Evolutionary conservation across 2,888 invertebrate genomes (phyloP).

Genomic region (Microctonus brassicae): DNA sequence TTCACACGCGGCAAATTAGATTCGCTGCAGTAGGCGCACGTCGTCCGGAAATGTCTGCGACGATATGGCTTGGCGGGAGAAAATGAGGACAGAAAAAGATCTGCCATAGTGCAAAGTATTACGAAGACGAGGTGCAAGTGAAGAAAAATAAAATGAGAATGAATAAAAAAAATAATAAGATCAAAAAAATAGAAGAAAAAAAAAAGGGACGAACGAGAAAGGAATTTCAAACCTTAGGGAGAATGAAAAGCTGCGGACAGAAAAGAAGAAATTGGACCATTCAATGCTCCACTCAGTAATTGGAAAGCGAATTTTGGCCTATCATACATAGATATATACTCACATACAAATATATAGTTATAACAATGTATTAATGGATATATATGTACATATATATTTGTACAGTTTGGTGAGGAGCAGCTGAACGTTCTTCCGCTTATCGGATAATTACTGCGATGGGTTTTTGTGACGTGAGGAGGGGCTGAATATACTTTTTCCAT

Average conservation of each 20-base stretch:
- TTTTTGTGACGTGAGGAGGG: constrained; percentile 39
- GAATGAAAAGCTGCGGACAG: background rate
- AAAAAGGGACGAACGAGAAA: constrained; percentile 2
- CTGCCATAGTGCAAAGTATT: background rate
- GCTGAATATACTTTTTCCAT: background rate
- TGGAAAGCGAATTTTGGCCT: constrained; percentile 23
- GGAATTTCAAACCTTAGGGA: background rate
- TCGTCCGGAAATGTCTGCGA: constrained; percentile 25
- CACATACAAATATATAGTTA: background rate
- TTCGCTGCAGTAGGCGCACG: constrained; percentile 41
- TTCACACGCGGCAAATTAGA: constrained; percentile 35
- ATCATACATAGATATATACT: constrained; percentile 4
- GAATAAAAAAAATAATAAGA: constrained; percentile 3
- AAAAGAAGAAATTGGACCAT: constrained; percentile 25
- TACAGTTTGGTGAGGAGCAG: constrained; percentile 47
- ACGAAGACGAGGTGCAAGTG: background rate
- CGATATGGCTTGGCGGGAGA: background rate
- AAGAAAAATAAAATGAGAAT: background rate
- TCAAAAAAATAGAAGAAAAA: constrained; percentile 12
- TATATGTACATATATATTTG: constrained; percentile 44
- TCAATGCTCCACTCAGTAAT: constrained; percentile 29
- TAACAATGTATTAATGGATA: too few species aligned
- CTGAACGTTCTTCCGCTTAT: constrained; percentile 56
- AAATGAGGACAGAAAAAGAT: constrained; percentile 17
- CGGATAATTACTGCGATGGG: constrained; percentile 62